Conservation (phyloP, 2,888 invertebrate genomes). For the Gibbula magus region DNA sequence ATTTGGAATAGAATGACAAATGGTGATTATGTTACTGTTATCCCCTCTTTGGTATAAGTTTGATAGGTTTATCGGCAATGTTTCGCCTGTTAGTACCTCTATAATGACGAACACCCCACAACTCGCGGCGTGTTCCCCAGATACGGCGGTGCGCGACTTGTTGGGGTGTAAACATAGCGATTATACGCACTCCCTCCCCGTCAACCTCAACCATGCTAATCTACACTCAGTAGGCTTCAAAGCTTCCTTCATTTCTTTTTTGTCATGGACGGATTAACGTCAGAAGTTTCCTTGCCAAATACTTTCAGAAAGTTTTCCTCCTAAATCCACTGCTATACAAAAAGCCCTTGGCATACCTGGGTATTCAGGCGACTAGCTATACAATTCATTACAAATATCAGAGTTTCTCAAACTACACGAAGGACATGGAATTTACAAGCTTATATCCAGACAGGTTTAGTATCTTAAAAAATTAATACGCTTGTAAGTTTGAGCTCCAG, state of each 20-base stretch:
- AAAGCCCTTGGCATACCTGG: slow-evolving; percentile 1
- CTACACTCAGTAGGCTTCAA: background rate
- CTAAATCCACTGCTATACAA: background rate
- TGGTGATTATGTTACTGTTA: slow-evolving; percentile 2
- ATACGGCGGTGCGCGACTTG: background rate
- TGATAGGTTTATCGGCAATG: slow-evolving; percentile 10
- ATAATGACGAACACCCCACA: background rate
- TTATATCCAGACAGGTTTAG: background rate
- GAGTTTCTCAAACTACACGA: background rate
- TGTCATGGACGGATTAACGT: background rate
- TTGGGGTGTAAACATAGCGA: background rate
- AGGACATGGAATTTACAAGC: background rate
- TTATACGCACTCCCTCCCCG: slow-evolving; percentile 3
- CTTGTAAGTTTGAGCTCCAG: background rate
- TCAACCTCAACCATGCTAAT: background rate
- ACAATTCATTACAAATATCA: background rate
- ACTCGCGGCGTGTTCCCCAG: background rate
- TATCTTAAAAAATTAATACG: slow-evolving; percentile 4
- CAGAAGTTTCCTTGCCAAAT: background rate
- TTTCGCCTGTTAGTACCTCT: background rate
- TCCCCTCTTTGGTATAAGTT: background rate
- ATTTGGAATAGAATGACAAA: background rate
- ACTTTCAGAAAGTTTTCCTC: background rate
- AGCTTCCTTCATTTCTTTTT: background rate
- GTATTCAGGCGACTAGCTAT: background rate